A percentile compares a stretch with the other conserved stretches of the same genome.
These are phyloP conservation scores for Drosophila truncata DNA, from an alignment of 1,140 invertebrate genomes.

Conservation along the genomic window DNA sequence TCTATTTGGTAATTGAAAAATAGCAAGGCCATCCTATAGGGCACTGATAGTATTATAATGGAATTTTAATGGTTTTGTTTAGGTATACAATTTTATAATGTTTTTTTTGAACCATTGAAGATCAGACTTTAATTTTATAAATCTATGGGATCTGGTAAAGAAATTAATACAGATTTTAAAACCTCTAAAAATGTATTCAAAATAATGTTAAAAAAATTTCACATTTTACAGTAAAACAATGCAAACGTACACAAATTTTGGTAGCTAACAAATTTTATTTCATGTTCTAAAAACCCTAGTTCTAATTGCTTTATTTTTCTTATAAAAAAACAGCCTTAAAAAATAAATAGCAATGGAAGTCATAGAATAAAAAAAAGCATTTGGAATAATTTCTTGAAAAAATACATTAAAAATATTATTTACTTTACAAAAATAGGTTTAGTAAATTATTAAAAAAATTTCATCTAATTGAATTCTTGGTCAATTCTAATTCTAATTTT, in stretches of 20 bases:
- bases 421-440: too few species aligned
- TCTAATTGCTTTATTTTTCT: too few species aligned
- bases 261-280: too few species aligned
- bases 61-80: slow-evolving; percentile 13
- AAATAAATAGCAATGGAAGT: too few species aligned
- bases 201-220: neutral
- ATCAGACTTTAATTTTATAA: neutral
- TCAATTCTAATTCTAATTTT: neutral
- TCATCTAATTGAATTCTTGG: neutral
- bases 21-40: neutral
- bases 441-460: neutral
- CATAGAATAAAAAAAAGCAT: too few species aligned
- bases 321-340: too few species aligned
- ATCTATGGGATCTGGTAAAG: neutral
- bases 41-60: slow-evolving; percentile 1
- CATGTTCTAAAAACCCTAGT: too few species aligned
- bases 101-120: neutral
- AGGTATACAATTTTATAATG: too few species aligned
- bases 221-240: neutral
- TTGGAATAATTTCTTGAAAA: too few species aligned
- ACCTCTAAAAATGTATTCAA: neutral
- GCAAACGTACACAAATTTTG: too few species aligned
- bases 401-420: too few species aligned
- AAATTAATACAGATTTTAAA: neutral
- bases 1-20: slow-evolving; percentile 7